Percentiles rank a stretch among this genome's conserved stretches.
Evolutionary conservation across 2,797 vertebrate genomes (phyloP).

Genomic region (Pangasius sanitwongsei): DNA sequence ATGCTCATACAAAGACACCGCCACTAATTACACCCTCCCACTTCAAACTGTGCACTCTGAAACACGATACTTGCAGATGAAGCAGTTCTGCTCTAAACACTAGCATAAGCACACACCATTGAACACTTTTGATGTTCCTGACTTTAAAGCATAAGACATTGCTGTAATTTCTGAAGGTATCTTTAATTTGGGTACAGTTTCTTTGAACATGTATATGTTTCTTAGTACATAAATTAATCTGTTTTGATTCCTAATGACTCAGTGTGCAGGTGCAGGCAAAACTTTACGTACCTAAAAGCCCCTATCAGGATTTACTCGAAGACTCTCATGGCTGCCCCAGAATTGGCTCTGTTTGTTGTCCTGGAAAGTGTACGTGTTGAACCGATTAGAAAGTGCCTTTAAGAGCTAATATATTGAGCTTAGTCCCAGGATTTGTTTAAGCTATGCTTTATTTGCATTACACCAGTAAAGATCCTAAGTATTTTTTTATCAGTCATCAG

Average conservation of each 20-base stretch:
- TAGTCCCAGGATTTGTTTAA: constrained; percentile 1
- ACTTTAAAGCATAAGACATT: constrained; percentile 13
- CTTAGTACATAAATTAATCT: background rate
- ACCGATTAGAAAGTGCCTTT: background rate
- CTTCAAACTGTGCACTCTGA: constrained; percentile 4
- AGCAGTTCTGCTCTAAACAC: constrained; percentile 7
- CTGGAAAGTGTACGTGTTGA: background rate
- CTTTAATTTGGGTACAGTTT: background rate
- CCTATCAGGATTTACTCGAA: background rate
- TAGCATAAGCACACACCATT: background rate
- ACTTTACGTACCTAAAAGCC: background rate
- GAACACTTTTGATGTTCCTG: constrained; percentile 23
- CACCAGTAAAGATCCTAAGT: background rate
- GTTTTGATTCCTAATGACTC: background rate
- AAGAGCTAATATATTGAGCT: background rate
- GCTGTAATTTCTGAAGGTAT: constrained; percentile 5
- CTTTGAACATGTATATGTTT: background rate
- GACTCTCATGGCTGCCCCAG: background rate
- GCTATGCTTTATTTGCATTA: background rate
- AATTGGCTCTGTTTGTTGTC: background rate
- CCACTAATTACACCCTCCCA: constrained; percentile 36
- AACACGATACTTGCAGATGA: constrained; percentile 31
- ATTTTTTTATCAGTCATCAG: background rate
- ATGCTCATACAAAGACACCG: constrained; percentile 16
- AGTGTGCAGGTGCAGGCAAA: background rate